Conservation (phyloP, 2,113 vertebrate genomes). For the Diglossa brunneiventris region DNA sequence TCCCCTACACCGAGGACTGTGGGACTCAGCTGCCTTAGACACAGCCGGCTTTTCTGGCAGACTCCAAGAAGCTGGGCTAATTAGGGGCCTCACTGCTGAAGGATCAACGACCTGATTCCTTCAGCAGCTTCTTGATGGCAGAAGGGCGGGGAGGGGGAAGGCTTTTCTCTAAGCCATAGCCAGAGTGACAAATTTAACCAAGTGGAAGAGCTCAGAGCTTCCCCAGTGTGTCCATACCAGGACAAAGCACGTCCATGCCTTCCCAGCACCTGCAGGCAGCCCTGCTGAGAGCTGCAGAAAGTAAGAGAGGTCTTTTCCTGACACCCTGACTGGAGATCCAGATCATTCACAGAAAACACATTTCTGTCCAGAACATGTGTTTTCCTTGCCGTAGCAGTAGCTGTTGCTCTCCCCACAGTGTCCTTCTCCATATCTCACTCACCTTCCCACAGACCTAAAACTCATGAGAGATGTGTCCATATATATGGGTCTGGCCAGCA, state of each 20-base stretch:
- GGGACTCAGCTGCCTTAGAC: neutral
- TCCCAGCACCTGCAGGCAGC: neutral
- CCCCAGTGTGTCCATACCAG: neutral
- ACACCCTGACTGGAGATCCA: neutral
- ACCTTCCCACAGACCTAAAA: neutral
- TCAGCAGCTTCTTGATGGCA: slow-evolving; percentile 43
- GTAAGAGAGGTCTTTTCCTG: neutral
- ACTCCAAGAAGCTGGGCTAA: slow-evolving; percentile 14
- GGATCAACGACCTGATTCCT: slow-evolving; percentile 64
- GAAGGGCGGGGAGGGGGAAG: neutral
- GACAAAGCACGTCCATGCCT: neutral
- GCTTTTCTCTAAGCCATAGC: slow-evolving; percentile 35
- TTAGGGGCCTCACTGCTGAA: neutral
- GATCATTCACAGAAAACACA: neutral
- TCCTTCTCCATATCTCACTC: neutral
- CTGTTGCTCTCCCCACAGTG: neutral
- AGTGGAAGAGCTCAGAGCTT: neutral
- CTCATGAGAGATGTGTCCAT: neutral
- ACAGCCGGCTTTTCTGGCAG: neutral
- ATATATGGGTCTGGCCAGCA: neutral
- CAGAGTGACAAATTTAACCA: slow-evolving; percentile 5
- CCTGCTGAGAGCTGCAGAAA: neutral
- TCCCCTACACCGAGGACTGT: fast-evolving
- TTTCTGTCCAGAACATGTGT: neutral
- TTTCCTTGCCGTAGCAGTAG: neutral